Base-by-base conservation (phyloP, 2,113 vertebrate species). In the Hypocryptadius cinnamomeus region DNA sequence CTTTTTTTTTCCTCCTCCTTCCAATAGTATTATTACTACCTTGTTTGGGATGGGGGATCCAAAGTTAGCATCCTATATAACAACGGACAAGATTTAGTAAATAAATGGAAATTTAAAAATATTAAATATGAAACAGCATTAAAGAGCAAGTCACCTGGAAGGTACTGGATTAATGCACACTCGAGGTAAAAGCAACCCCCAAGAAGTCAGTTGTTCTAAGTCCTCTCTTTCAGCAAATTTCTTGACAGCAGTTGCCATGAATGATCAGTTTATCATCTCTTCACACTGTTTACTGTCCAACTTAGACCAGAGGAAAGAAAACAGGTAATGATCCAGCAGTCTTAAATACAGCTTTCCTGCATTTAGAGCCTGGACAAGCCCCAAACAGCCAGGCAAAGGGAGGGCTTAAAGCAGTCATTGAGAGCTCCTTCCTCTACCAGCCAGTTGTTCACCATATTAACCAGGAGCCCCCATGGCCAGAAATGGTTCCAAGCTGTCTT, bases 381-480 rank as follows among this genome's bases (percentile, higher is more conserved):
- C 31, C 21, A 57, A 11, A 25, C 5, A 28, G 15, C 40, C 37
- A 21, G 63, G 45, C 44, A 31, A 45, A 40, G 54, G 30, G 24
- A n/a, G 20, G 7, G 18, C 30, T 64, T 51, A 74, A 35, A 59
- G 42, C 16, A 27, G 27, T 42, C 14, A 16, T 5, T 42, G 25
- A 47, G 27, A 79, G 27, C 37, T 77, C 11, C 15, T 57, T 81
- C 66, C 48, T 61, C 4, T 12, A 24, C 15, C 28, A 24, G 5
- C 33, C 5, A 10, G 11, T 13, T 81, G 51, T 60, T 64, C 28
- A 45, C 42, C 6, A 2, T 8, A 4, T 9, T 59, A 33, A 27
- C 24, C 22, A 35, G 0, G 4, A 57, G 13, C 15, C 15, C 5
- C n/a, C 3, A 5, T 1, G 7, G 33, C 31, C 20, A n/a, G 40